These are phyloP conservation scores for Calyptomena viridis DNA, from an alignment of 2,113 vertebrate genomes.

Conservation along the genomic window DNA sequence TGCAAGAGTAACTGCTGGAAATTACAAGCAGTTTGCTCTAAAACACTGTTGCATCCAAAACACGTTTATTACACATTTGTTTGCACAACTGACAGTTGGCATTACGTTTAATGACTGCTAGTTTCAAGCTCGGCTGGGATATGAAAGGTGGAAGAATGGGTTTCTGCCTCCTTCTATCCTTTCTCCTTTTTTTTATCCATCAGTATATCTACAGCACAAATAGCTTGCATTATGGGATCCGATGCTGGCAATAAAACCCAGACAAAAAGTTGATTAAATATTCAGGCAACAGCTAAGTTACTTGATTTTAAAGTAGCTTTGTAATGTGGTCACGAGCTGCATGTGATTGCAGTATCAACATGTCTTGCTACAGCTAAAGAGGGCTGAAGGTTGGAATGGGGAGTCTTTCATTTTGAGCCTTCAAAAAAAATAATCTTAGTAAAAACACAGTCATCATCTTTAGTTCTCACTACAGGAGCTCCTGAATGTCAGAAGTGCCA, in stretches of 20 bases:
- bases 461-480: neutral
- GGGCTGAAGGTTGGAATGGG: neutral
- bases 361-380: neutral
- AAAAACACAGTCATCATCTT: neutral
- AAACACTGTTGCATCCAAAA: conserved; percentile 10
- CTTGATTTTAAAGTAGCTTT: neutral
- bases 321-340: neutral
- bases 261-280: conserved; percentile 30
- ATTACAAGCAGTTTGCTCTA: neutral
- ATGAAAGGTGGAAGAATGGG: neutral
- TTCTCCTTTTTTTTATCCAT: neutral
- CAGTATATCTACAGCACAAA: neutral
- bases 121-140: neutral
- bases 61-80: neutral
- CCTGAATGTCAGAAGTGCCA: neutral
- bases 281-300: neutral
- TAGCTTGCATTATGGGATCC: neutral
- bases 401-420: neutral
- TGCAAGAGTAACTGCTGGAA: conserved; percentile 26
- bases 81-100: neutral
- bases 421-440: neutral
- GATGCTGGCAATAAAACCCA: conserved; percentile 7
- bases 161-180: neutral
- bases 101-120: neutral
- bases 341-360: neutral